phyloP scores from a whole-genome alignment of 2,888 invertebrate species.

The Anticlea derivata region DNA sequence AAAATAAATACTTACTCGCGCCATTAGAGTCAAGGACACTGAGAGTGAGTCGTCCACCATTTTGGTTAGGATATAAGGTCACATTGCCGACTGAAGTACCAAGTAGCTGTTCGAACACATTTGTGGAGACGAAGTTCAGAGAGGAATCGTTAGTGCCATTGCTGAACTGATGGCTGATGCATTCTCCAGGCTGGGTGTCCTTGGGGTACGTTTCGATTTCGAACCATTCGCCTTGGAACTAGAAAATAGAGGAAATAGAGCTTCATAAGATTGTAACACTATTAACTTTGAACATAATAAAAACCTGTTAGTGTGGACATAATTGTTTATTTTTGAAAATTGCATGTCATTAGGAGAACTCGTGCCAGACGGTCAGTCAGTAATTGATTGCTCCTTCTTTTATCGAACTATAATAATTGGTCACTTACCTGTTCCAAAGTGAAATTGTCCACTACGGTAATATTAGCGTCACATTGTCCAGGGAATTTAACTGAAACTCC shows the following conservation, averaged over 20 bases:
- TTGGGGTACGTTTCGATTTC: conserved; percentile 45
- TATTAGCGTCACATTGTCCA: conserved; percentile 50
- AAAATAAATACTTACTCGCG: conserved; percentile 27
- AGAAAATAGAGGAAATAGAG: not conserved
- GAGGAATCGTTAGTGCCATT: conserved; percentile 12
- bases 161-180: conserved; percentile 42
- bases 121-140: conserved; percentile 39
- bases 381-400: no score
- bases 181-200: conserved; percentile 42
- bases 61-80: conserved; percentile 35
- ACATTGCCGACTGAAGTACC: conserved; percentile 33
- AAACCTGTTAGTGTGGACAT: no score
- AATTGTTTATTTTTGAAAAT: no score
- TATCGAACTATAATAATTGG: no score
- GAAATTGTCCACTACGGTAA: conserved; percentile 43
- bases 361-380: no score
- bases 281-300: no score
- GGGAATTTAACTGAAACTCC: conserved; percentile 51
- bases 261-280: no score
- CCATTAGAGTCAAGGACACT: conserved; percentile 33
- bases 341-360: no score
- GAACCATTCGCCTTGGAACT: conserved; percentile 44
- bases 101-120: conserved; percentile 38
- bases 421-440: conserved; percentile 28
- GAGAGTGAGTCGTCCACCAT: conserved; percentile 55